Evolutionary conservation across 92 coral and sea anemone genomes (phyloP).

Genomic region (Porites lobata): DNA sequence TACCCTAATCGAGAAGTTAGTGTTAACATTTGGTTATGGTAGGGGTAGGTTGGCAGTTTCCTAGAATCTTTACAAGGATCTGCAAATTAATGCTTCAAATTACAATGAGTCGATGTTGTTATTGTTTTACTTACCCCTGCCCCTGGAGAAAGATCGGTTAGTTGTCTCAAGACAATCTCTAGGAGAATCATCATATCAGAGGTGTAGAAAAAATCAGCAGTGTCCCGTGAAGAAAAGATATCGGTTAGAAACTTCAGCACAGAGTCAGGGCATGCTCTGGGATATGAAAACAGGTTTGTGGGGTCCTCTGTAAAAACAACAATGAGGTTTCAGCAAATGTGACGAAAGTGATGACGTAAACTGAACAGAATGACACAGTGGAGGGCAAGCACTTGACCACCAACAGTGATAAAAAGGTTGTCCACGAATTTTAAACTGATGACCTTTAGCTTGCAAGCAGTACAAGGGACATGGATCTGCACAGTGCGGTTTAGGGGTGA

Average conservation of each 20-base stretch:
- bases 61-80: too few relatives aligned
- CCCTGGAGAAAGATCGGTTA: slow-evolving; percentile 88
- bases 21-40: too few relatives aligned
- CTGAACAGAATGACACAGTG: too few relatives aligned
- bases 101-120: not conserved
- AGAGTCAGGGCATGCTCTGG: slow-evolving; percentile 82
- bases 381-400: too few relatives aligned
- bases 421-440: too few relatives aligned
- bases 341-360: not conserved
- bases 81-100: too few relatives aligned
- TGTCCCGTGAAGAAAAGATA: slow-evolving; percentile 83
- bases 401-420: too few relatives aligned
- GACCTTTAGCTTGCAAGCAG: too few relatives aligned
- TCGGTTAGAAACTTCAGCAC: slow-evolving; percentile 90
- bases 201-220: slow-evolving; percentile 91
- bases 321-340: not conserved
- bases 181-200: slow-evolving; percentile 91
- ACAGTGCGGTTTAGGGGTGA: too few relatives aligned
- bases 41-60: too few relatives aligned
- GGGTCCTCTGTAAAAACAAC: slow-evolving; percentile 88
- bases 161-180: slow-evolving; percentile 89
- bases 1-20: too few relatives aligned
- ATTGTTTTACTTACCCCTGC: slow-evolving; percentile 62
- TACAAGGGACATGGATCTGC: too few relatives aligned
- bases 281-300: slow-evolving; percentile 80